Base-by-base conservation (phyloP, 2,113 vertebrate species). In the Halcyon senegalensis region DNA sequence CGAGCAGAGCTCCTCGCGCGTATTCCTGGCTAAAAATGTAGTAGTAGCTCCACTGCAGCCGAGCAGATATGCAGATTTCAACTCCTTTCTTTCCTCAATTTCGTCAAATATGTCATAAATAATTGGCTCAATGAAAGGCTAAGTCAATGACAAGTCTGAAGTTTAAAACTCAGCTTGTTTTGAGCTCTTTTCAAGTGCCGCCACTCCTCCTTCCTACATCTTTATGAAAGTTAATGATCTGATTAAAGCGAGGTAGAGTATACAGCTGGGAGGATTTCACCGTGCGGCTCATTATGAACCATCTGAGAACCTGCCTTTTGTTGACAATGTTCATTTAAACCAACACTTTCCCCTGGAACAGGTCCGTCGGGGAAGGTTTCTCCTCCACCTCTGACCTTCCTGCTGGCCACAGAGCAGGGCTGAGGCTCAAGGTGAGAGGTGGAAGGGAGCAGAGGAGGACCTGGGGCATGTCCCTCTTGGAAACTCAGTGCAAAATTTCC, bases 131-230 rank as follows among this genome's bases (percentile, higher is more conserved):
- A 94, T 96, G 94, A 95, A 94, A 96, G 95, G 93, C 91, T 58
- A 95, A 96, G 95, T 95, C 96, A 95, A 78, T 97, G 96, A 97
- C 94, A 96, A 91, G 93, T 96, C 92, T 96, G 94, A 93, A 94
- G 92, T 84, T 95, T 92, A 20, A 84, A 97, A 83, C 95, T 76
- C 91, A 15, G 89, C 84, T 90, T 96, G 95, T 95, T 96, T 94
- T 97, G 95, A 95, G 96, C 94, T 94, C 89, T 78, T 84, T 95
- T 92, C 85, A 94, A 95, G 87, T 63, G 93, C 89, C 78, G 95
- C 96, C 96, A 97, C 94, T 94, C 94, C 94, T 79, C 96, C 96
- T 95, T 93, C 96, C 95, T 89, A 95, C 96, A 78, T 58, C 93
- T 96, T 84, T 82, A 33, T 95, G 95, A 48, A 95, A 94, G 95